Base-by-base conservation (phyloP, 2,888 invertebrate species). In the Synergus umbraculus region DNA sequence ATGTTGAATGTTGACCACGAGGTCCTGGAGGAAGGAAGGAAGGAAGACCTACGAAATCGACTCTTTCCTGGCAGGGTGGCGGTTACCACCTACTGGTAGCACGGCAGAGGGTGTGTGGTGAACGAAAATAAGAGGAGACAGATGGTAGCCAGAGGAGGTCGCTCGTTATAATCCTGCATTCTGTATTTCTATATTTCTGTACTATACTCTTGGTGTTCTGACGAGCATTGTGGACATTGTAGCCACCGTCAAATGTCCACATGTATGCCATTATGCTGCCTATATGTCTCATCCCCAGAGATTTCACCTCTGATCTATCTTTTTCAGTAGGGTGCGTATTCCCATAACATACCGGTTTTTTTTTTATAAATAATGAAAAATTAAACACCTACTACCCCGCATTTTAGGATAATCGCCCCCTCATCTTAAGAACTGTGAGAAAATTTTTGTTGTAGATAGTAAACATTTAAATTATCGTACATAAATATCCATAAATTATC, bases 201-300 rank as follows among this genome's bases (percentile, higher is more conserved):
- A 49, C 76, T 77, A 63, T 77, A 63, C 73, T 80, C 80, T 73
- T 73, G 79, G 81, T 64, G 63, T 76, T 73, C 54, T 58, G 67
- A 64, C 67, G 77, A 76, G 73, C 66, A 84, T 82, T 84, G 81
- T 81, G 81, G 81, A 78, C 81, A 80, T 82, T 79, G 82, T 79
- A 64, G 76, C 66, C 73, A 79, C 46, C 77, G 79, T 79, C 82
- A 79, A 82, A 73, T 79, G 78, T 77, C 81, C 22, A 54, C 73
- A 64, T 76, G 73, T 37, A 58, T 18, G 3, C 18, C 18, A 18
- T 18, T 18, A n/a, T 18, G 18, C 18, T 18, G 58, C 18, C 58
- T 58, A n/a, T 54, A n/a, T 54, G 54, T 54, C 58, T 46, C 79
- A 67, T 76, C 66, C 66, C 63, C 73, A 79, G 64, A 69, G 66